Base-by-base conservation (phyloP, 2,888 invertebrate genomes). In the Margaritifera margaritifera region DNA sequence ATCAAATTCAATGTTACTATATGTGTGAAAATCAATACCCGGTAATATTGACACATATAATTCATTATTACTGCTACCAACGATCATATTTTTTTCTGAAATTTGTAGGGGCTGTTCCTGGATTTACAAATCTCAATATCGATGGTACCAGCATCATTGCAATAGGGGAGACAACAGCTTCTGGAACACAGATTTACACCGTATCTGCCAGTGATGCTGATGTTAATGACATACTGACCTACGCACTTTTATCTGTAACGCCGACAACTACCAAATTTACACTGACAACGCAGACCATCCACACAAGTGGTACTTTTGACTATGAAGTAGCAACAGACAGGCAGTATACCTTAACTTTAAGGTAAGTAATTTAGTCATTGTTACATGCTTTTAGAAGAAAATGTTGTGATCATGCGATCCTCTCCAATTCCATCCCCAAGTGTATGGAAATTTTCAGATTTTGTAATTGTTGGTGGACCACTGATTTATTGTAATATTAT, bases 241-340 rank as follows among this genome's bases (percentile, higher is more conserved):
- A 63, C 59, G 24, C 52, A 20, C 53, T 71, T 8, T 15, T 52
- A 24, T 42, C 65, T 5, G 73, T 71, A 22, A 27, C 65, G 0
- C 67, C 67, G 11, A 31, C 64, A 4, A 61, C 67, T 50, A 53
- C 55, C 11, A 73, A 64, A 50, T 67, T 73, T 62, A 62, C 62
- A n/a, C 22, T 72, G 15, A 62, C 50, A 15, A 57, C 56, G 1
- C 53, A 54, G 25, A 62, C 66, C 3, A 31, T 76, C 1, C 25
- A 62, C 6, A 69, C 66, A 5, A 31, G 56, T 22, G 66, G n/a
- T 24, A 42, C 73, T 4, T 63, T 76, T 18, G 73, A 76, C 62
- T 76, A 62, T 65, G 76, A 76, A 42, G 51, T 50, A 15, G 63
- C 27, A 20, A 31, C 64, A 11, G 25, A 51, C 42, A 42, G 6